A percentile compares a stretch with the other conserved stretches of the same genome.
Conservation (phyloP, 2,113 vertebrate species). For the Ranitomeya imitator region DNA sequence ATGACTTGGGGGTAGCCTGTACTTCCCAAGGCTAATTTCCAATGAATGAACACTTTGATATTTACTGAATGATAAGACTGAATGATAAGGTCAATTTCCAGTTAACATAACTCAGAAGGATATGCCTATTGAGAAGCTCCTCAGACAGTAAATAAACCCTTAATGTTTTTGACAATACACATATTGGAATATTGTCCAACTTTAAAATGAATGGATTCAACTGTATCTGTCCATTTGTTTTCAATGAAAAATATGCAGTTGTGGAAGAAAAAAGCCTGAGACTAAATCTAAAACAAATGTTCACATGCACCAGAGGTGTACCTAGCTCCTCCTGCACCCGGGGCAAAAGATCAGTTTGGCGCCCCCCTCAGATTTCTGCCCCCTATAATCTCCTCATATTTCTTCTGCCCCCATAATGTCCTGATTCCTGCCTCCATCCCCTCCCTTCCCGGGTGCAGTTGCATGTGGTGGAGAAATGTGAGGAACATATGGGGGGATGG, state of each 20-base stretch:
- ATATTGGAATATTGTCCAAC: neutral
- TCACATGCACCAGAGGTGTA: too few species aligned
- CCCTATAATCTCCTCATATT: too few species aligned
- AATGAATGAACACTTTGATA: conserved; percentile 12
- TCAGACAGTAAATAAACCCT: neutral
- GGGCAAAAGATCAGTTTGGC: too few species aligned
- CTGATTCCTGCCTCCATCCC: too few species aligned
- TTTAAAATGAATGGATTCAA: neutral
- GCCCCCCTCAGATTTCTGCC: too few species aligned
- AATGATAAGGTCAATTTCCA: neutral
- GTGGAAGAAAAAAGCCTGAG: neutral
- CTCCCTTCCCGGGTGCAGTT: too few species aligned
- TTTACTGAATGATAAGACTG: neutral
- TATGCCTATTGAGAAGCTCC: neutral
- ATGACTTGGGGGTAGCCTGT: neutral
- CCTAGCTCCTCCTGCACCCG: too few species aligned
- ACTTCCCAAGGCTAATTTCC: neutral
- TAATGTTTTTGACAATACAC: neutral
- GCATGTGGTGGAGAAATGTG: too few species aligned
- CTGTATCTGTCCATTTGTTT: neutral
- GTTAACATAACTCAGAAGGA: neutral
- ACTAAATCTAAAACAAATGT: neutral
- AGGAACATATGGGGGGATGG: too few species aligned
- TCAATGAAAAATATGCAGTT: neutral
- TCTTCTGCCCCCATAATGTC: too few species aligned